These are phyloP conservation scores for Thecocarcelia acutangulata DNA, from an alignment of 2,888 invertebrate genomes.

Conservation along the genomic window DNA sequence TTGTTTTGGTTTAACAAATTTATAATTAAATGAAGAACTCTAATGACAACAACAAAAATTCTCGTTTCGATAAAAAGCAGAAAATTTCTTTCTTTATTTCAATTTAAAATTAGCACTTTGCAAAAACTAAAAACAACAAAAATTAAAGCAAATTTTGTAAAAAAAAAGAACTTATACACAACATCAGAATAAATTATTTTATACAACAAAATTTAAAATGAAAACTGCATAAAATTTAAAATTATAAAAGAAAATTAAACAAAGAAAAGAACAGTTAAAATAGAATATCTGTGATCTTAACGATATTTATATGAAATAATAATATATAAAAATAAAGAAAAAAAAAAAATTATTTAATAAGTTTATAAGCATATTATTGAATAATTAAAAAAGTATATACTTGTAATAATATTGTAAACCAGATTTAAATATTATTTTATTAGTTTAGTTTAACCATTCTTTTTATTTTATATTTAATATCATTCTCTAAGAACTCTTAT, in stretches of 20 bases:
- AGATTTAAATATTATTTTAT: constrained; percentile 22
- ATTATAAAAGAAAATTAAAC: constrained; percentile 44
- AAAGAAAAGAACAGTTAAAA: constrained; percentile 73
- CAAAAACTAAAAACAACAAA: constrained; percentile 22
- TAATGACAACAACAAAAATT: constrained; percentile 44
- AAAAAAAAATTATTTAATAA: constrained; percentile 51
- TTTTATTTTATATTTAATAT: constrained; percentile 48
- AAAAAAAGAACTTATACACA: constrained; percentile 39
- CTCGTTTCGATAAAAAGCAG: constrained; percentile 60
- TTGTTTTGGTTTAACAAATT: constrained; percentile 45
- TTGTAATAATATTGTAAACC: constrained; percentile 48
- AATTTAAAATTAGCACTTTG: constrained; percentile 46
- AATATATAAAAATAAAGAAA: constrained; percentile 57
- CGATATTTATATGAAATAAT: constrained; percentile 79
- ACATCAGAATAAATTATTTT: constrained; percentile 60
- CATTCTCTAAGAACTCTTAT: constrained; percentile 25
- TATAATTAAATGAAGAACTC: constrained; percentile 20
- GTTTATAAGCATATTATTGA: constrained; percentile 59
- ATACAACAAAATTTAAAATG: constrained; percentile 51
- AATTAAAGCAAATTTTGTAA: constrained; percentile 45
- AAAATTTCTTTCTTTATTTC: constrained; percentile 47
- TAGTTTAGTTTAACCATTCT: constrained; percentile 42
- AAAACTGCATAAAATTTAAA: constrained; percentile 51
- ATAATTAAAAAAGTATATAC: constrained; percentile 59
- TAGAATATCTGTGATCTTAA: constrained; percentile 82